phyloP scores from a whole-genome alignment of 53 echinoderm and acorn worm genomes.

The Actinopyga echinites region DNA sequence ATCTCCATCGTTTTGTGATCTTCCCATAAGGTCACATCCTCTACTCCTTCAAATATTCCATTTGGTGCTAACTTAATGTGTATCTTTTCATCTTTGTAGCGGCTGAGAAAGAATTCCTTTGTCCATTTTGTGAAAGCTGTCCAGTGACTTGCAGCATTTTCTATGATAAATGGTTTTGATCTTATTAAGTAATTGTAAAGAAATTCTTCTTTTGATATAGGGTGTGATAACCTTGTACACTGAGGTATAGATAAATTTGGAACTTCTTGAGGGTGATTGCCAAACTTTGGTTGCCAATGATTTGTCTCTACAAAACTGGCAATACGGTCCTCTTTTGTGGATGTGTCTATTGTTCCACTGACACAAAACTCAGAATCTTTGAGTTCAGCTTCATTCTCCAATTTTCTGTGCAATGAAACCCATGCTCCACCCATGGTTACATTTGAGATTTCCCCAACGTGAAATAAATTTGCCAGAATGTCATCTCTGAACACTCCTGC shows the following conservation, averaged over 20 bases:
- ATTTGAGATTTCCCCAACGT: constrained; percentile 52
- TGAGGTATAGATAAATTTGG: constrained; percentile 22
- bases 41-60: constrained; percentile 90
- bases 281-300: background rate
- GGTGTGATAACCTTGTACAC: constrained; percentile 63
- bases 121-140: constrained; percentile 79
- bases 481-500: constrained; percentile 68
- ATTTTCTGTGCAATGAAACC: background rate
- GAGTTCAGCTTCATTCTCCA: background rate
- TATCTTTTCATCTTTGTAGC: constrained; percentile 65
- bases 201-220: constrained; percentile 67
- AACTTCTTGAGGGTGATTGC: background rate
- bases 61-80: constrained; percentile 91
- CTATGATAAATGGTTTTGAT: constrained; percentile 78
- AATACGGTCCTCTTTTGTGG: background rate
- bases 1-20: constrained; percentile 63
- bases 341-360: background rate
- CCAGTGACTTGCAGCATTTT: constrained; percentile 69
- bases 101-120: constrained; percentile 57
- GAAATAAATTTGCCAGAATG: constrained; percentile 71
- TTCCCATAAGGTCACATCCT: constrained; percentile 70
- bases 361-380: background rate
- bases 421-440: constrained; percentile 38
- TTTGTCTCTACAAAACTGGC: no score
- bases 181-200: constrained; percentile 64